These are phyloP conservation scores for Drusus annulatus DNA, from an alignment of 1,140 invertebrate genomes.

Conservation along the genomic window DNA sequence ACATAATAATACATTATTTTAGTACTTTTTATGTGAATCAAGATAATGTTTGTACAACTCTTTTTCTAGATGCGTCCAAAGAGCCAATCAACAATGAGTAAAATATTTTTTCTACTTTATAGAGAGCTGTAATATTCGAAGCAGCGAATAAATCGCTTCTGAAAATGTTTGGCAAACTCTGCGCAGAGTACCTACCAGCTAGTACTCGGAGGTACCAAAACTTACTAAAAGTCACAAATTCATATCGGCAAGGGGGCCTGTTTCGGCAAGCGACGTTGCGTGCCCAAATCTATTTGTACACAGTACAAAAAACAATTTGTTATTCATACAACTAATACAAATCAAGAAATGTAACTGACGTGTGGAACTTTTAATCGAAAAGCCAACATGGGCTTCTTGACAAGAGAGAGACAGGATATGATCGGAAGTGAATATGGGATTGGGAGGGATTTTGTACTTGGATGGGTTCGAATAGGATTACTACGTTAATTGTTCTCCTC, in stretches of 20 bases:
- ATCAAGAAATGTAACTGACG: slow-evolving; percentile 27
- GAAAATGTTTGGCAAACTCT: slow-evolving; percentile 4
- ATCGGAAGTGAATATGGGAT: not conserved
- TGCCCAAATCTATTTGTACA: slow-evolving; percentile 6
- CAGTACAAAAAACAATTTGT: slow-evolving; percentile 16
- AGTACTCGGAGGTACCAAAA: not conserved
- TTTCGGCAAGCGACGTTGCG: slow-evolving; percentile 8
- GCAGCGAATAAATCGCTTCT: no score
- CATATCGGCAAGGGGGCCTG: not conserved
- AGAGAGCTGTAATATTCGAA: no score
- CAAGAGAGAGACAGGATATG: not conserved
- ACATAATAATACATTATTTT: no score
- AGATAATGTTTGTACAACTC: no score
- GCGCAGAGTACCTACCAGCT: not conserved
- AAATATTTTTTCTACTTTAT: no score
- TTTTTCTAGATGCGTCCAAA: no score
- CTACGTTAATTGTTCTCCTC: not conserved
- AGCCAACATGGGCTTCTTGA: slow-evolving; percentile 8
- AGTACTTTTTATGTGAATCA: no score
- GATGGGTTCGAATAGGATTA: not conserved
- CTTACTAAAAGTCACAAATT: not conserved
- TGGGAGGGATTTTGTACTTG: not conserved
- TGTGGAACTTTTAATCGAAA: slow-evolving; percentile 39
- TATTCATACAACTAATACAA: slow-evolving; percentile 38
- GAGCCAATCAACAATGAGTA: no score